Evolutionary conservation across 2,888 invertebrate genomes (phyloP).

Genomic region (Xestia sexstrigata): DNA sequence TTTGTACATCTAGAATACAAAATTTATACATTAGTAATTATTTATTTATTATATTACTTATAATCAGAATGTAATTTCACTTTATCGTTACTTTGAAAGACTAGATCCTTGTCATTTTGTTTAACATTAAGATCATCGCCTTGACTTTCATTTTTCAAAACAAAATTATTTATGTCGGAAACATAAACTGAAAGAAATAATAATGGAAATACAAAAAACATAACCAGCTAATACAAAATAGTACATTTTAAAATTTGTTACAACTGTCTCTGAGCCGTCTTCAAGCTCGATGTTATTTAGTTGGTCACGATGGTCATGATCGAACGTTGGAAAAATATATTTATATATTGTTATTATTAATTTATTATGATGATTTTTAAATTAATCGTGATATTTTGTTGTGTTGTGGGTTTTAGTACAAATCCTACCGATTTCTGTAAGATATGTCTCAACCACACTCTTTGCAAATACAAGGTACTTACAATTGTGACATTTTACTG

Average conservation of each 20-base stretch:
- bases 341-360: slow-evolving; percentile 72
- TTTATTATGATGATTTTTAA: slow-evolving; percentile 83
- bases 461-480: slow-evolving; percentile 80
- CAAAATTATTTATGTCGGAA: slow-evolving; percentile 68
- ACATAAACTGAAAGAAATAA: slow-evolving; percentile 75
- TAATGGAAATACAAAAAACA: slow-evolving; percentile 83
- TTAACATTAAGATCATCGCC: slow-evolving; percentile 46
- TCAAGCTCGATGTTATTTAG: slow-evolving; percentile 63
- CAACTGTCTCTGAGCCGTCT: slow-evolving; percentile 34
- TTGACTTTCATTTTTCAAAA: slow-evolving; percentile 56
- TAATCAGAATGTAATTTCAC: slow-evolving; percentile 3
- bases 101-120: slow-evolving; percentile 52
- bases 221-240: slow-evolving; percentile 80
- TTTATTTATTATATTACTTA: background rate
- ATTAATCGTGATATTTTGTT: slow-evolving; percentile 79
- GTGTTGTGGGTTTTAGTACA: slow-evolving; percentile 64
- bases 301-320: slow-evolving; percentile 67
- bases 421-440: slow-evolving; percentile 75
- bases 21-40: slow-evolving; percentile 3
- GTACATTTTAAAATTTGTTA: slow-evolving; percentile 76
- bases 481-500: slow-evolving; percentile 7
- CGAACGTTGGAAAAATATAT: slow-evolving; percentile 65
- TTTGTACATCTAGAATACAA: slow-evolving; percentile 67
- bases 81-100: slow-evolving; percentile 66
- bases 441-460: slow-evolving; percentile 82